These are phyloP conservation scores for Hydrolagus colliei DNA, from an alignment of 2,797 vertebrate species.

Conservation along the genomic window DNA sequence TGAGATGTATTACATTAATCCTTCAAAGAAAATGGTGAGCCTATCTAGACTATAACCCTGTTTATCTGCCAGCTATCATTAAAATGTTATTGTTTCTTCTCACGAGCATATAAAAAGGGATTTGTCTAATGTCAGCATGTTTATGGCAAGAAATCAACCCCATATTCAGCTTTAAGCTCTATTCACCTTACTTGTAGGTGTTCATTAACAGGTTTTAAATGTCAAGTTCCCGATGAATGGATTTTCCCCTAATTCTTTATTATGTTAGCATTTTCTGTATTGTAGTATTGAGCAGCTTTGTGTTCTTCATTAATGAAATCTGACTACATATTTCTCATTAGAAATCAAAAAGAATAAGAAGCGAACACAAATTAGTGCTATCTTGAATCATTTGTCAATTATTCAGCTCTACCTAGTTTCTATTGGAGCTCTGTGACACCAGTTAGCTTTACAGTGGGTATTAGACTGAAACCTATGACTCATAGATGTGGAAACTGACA, in stretches of 20 bases:
- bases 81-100: background rate
- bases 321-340: background rate
- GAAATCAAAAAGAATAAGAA: background rate
- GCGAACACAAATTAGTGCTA: background rate
- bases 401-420: too few relatives aligned
- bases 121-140: background rate
- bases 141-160: background rate
- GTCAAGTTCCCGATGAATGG: background rate
- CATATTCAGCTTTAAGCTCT: background rate
- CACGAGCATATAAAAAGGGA: background rate
- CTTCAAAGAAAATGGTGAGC: constrained; percentile 4
- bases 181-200: background rate
- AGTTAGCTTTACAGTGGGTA: background rate
- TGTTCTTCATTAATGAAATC: background rate
- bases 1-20: background rate
- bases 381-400: background rate
- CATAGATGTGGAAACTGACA: background rate
- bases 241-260: background rate
- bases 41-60: background rate
- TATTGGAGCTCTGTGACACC: background rate
- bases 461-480: background rate
- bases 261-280: background rate
- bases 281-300: background rate
- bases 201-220: background rate
- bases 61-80: background rate